Conservation (phyloP, 2,888 invertebrate species). For the Cataglyphis albicans region DNA sequence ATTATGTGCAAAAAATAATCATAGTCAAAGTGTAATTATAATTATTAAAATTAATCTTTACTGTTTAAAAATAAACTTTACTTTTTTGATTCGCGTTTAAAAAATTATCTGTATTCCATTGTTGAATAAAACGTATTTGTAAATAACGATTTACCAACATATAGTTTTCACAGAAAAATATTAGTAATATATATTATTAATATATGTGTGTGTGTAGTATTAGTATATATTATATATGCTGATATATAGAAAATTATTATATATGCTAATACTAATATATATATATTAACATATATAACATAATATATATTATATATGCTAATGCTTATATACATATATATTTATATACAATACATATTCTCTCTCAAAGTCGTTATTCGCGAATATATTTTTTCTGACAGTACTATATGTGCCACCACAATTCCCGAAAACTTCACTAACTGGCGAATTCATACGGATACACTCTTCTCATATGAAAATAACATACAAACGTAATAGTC, state of each 20-base stretch:
- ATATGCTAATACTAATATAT: neutral
- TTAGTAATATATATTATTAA: slow-evolving; percentile 2
- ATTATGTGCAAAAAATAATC: slow-evolving; percentile 34
- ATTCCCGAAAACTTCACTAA: slow-evolving; percentile 24
- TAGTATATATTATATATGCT: slow-evolving; percentile 6
- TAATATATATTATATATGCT: neutral
- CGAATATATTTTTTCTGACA: slow-evolving; percentile 10
- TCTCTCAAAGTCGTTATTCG: neutral
- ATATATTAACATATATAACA: neutral
- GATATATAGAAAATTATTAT: neutral
- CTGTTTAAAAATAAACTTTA: neutral
- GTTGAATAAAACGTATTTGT: neutral
- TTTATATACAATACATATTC: slow-evolving; percentile 26
- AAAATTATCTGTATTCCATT: slow-evolving; percentile 4
- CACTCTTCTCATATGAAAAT: slow-evolving; percentile 45
- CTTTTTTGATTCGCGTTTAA: slow-evolving; percentile 1
- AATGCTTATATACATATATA: neutral
- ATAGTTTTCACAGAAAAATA: neutral
- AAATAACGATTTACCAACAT: slow-evolving; percentile 20
- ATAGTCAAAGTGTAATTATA: slow-evolving; percentile 30
- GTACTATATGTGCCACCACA: neutral
- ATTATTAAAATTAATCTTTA: slow-evolving; percentile 15
- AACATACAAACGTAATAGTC: slow-evolving; percentile 62
- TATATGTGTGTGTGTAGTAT: neutral
- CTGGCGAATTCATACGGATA: slow-evolving; percentile 27